phyloP scores from a whole-genome alignment of 2,797 vertebrate species.

The Leucoraja ocellata region DNA sequence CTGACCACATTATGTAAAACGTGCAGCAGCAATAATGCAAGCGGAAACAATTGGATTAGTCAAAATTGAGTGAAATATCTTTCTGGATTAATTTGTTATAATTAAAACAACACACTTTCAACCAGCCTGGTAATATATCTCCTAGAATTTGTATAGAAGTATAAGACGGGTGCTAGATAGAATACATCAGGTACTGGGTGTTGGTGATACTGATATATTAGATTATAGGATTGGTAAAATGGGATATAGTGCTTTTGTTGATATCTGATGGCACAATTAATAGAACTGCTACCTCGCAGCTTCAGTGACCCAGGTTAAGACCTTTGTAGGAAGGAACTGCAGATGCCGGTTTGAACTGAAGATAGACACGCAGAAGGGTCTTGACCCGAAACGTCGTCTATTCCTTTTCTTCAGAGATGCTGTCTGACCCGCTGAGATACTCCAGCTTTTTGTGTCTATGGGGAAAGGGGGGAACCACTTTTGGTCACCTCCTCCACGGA shows the following conservation, averaged over 20 bases:
- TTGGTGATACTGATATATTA: background rate
- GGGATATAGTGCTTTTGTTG: background rate
- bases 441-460: too few species aligned
- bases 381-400: too few species aligned
- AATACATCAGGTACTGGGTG: background rate
- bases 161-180: background rate
- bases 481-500: too few species aligned
- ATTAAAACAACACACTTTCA: background rate
- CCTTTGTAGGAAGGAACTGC: too few species aligned
- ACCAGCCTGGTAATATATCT: background rate
- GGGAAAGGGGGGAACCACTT: too few species aligned
- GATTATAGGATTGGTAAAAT: background rate
- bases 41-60: background rate
- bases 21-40: slow-evolving; percentile 39
- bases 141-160: background rate
- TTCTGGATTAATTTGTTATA: background rate
- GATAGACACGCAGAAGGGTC: too few species aligned
- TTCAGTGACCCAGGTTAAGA: too few species aligned
- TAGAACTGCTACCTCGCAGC: too few species aligned
- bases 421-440: too few species aligned
- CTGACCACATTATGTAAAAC: slow-evolving; percentile 21
- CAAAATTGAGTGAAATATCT: slow-evolving; percentile 40
- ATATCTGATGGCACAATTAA: background rate
- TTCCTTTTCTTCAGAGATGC: too few species aligned
- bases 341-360: too few species aligned